phyloP scores from a whole-genome alignment of 1,140 invertebrate genomes.

The Pseudomyrmex sp. region DNA sequence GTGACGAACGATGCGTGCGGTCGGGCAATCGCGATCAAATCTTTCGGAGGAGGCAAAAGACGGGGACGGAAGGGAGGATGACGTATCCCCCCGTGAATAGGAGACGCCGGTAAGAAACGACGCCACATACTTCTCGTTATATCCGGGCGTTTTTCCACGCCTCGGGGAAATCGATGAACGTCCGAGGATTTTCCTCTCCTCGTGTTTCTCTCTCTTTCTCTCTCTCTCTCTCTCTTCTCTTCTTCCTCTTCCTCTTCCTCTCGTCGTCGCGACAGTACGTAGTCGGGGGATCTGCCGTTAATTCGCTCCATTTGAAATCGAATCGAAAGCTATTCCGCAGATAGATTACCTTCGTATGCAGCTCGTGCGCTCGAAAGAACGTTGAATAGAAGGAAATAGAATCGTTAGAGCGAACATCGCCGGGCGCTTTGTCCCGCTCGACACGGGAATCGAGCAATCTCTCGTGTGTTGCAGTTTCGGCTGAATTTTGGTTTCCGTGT shows the following conservation, averaged over 20 bases:
- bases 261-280: conserved; percentile 11
- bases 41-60: neutral
- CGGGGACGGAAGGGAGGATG: neutral
- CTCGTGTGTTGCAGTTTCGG: conserved; percentile 25
- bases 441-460: conserved; percentile 8
- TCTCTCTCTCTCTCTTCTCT: neutral
- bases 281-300: conserved; percentile 43
- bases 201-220: conserved; percentile 18
- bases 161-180: conserved; percentile 53
- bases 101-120: conserved; percentile 46
- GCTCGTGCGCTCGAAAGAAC: conserved; percentile 46
- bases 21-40: conserved; percentile 50
- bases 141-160: conserved; percentile 53
- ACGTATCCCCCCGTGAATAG: conserved; percentile 39
- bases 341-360: conserved; percentile 60
- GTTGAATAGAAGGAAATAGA: conserved; percentile 50
- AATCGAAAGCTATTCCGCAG: conserved; percentile 58
- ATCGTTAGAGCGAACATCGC: conserved; percentile 39
- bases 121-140: conserved; percentile 58
- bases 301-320: conserved; percentile 60
- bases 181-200: conserved; percentile 23
- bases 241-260: neutral
- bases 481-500: conserved; percentile 25
- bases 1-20: conserved; percentile 49
- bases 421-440: conserved; percentile 30